Percentiles rank a stretch among this genome's conserved stretches.
These are phyloP conservation scores for Rhamnusium bicolor DNA, from an alignment of 2,888 invertebrate species.

Conservation along the genomic window DNA sequence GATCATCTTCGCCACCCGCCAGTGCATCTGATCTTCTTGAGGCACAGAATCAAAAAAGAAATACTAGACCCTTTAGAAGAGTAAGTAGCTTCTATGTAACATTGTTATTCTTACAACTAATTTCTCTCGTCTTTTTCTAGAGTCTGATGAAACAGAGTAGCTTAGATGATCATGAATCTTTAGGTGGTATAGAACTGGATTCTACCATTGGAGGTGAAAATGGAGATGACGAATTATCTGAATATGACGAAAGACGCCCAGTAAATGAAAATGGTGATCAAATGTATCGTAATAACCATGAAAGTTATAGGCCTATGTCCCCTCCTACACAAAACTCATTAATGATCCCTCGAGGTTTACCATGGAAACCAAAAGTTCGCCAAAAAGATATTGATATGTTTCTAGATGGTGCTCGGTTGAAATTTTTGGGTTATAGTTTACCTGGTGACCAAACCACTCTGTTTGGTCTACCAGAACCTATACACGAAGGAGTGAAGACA, in stretches of 20 bases:
- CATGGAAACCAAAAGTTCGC: conserved; percentile 98
- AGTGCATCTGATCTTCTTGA: conserved; percentile 92
- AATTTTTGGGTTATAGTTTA: conserved; percentile 96
- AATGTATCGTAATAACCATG: conserved; percentile 61
- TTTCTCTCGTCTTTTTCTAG: conserved; percentile 66
- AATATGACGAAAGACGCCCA: conserved; percentile 73
- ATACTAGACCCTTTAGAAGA: conserved; percentile 81
- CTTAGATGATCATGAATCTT: conserved; percentile 85
- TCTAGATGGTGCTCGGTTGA: conserved; percentile 90
- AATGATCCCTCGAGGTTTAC: conserved; percentile 76
- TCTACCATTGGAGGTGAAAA: conserved; percentile 72
- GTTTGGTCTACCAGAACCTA: conserved; percentile 96
- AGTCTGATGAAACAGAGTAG: conserved; percentile 94
- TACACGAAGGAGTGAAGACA: conserved; percentile 95
- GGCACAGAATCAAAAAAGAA: conserved; percentile 85
- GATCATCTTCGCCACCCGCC: conserved; percentile 95
- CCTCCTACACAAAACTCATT: conserved; percentile 54
- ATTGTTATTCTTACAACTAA: neutral
- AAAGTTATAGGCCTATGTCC: conserved; percentile 60
- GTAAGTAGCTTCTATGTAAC: conserved; percentile 64
- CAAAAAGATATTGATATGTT: conserved; percentile 95
- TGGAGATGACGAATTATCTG: conserved; percentile 70
- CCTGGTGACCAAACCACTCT: conserved; percentile 89
- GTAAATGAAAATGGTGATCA: conserved; percentile 68
- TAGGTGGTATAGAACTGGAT: conserved; percentile 80